Evolutionary conservation across 2,113 vertebrate genomes (phyloP), one percentile per base, ranked within the genome.

Genomic region (Myotis yumanensis): DNA sequence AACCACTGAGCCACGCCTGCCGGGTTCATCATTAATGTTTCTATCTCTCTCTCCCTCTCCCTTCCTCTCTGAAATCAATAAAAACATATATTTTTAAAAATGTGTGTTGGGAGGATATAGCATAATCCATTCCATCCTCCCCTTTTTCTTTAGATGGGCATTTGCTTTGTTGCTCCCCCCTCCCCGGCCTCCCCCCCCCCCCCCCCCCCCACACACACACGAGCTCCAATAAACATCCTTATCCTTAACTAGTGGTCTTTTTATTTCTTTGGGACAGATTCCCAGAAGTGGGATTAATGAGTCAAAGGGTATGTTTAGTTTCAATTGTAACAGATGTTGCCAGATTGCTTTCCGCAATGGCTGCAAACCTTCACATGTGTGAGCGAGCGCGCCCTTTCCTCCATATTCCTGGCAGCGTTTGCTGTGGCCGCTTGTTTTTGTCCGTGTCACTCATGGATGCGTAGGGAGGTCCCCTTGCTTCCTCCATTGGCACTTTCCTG

Each of bases 231-330:
- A 89, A 91, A 93, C 83, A 90, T 62, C 22, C 90, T 93, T 79
- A 64, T 72, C 87, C 90, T 72, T 87, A 73, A 86, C 20, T 23
- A 46, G 52, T 48, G 68, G 57, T 18, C 59, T 75, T 89, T 90
- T 90, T 81, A 57, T 95, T 85, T 97, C 90, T 83, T 43, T 66
- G 66, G 95, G 90, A 51, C 52, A 51, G 66, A 80, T 82, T 96
- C 97, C 96, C 95, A 95, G 90, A 90, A 96, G 84, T 46, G 77
- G 88, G 77, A 87, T 86, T 73, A 93, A 46, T 86, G 77, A 89
- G 90, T 90, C 90, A 86, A 82, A 93, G 94, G 76, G 54, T n/a
- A 64, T 77, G 48, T 79, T 93, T 52, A 35, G 88, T 90, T 94
- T 96, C 54, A 40, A 3, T 85, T 59, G 68, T 62, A 43, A 40